Conservation (phyloP, 2,888 invertebrate species). For the Ischnura elegans region DNA sequence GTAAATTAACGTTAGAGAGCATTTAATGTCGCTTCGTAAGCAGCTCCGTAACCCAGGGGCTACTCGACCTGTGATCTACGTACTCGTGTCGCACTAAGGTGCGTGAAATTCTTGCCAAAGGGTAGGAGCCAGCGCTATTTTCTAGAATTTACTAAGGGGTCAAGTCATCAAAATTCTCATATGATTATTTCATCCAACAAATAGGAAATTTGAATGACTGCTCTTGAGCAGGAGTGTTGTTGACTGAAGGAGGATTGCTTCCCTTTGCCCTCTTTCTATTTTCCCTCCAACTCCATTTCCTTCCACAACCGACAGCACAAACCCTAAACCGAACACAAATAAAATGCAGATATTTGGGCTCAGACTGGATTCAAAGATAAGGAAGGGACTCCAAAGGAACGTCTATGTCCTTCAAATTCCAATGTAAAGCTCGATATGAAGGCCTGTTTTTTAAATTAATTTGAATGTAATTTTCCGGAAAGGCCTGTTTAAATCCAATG, state of each 20-base stretch:
- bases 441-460: no score
- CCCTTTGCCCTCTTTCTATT: background rate
- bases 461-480: no score
- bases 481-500: no score
- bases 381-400: no score
- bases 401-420: no score
- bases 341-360: constrained; percentile 34
- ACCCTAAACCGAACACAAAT: constrained; percentile 10
- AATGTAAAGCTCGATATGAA: no score
- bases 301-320: background rate
- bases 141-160: background rate
- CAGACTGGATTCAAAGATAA: no score
- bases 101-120: background rate
- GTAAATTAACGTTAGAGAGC: background rate
- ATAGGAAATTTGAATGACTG: background rate
- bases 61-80: background rate
- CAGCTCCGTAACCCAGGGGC: background rate
- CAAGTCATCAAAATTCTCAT: background rate
- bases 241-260: constrained; percentile 16
- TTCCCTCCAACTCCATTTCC: background rate
- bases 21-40: background rate
- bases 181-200: background rate
- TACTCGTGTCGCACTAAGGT: background rate
- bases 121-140: background rate
- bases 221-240: constrained; percentile 33